Evolutionary conservation across 2,113 vertebrate species (phyloP).

Genomic region (Acrocephalus arundinaceus): DNA sequence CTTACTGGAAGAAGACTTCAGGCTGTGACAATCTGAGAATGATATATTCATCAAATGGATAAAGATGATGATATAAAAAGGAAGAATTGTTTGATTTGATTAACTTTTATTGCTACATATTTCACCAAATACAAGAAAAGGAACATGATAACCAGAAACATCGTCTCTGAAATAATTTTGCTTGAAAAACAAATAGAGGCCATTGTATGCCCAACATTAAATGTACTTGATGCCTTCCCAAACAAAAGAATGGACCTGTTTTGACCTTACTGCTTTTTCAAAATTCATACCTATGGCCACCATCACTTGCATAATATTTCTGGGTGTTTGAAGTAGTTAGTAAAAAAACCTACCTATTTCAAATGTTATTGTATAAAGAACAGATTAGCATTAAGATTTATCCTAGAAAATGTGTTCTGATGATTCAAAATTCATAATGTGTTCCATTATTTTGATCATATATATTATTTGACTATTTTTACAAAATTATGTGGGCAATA

Average conservation of each 20-base stretch:
- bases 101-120: neutral
- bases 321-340: neutral
- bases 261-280: neutral
- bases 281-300: neutral
- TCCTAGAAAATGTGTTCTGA: neutral
- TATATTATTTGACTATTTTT: neutral
- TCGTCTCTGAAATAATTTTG: neutral
- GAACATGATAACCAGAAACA: neutral
- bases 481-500: neutral
- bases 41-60: neutral
- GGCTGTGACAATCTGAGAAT: neutral
- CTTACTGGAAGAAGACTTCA: neutral
- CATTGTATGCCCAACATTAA: neutral
- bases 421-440: neutral
- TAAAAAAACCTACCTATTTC: neutral
- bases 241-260: neutral
- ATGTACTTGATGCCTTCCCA: neutral
- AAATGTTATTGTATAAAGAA: neutral
- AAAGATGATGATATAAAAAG: neutral
- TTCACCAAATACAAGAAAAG: neutral
- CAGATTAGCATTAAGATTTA: neutral
- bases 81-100: neutral
- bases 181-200: neutral
- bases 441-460: neutral
- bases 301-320: neutral